Evolutionary conservation across 1,140 invertebrate genomes (phyloP).

Genomic region (Sycophaga agraensis): DNA sequence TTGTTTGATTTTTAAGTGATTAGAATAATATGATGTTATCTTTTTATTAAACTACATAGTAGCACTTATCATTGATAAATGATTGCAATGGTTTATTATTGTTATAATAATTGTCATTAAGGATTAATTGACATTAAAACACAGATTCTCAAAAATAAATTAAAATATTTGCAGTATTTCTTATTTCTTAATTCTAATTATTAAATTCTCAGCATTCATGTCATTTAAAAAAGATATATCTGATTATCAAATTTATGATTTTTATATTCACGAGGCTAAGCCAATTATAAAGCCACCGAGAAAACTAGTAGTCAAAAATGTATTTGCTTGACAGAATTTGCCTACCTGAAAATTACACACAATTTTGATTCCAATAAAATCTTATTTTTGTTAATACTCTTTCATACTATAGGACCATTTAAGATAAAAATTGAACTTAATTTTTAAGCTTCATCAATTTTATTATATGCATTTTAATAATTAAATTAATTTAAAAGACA

Average conservation of each 20-base stretch:
- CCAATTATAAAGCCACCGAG: slow-evolving; percentile 84
- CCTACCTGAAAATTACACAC: slow-evolving; percentile 67
- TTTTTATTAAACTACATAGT: no score
- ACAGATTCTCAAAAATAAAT: not conserved
- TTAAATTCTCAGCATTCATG: no score
- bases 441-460: no score
- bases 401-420: slow-evolving; percentile 21
- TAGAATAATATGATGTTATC: no score
- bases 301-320: slow-evolving; percentile 79
- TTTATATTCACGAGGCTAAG: slow-evolving; percentile 62
- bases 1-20: no score
- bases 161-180: not conserved
- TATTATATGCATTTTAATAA: no score
- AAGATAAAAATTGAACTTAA: not conserved
- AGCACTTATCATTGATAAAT: no score
- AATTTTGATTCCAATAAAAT: slow-evolving; percentile 13
- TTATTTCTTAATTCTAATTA: no score
- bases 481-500: no score
- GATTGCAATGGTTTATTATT: no score
- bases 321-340: slow-evolving; percentile 73
- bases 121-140: no score
- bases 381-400: not conserved
- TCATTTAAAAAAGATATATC: not conserved
- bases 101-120: no score
- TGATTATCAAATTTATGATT: slow-evolving; percentile 5